Conservation (phyloP, 2,113 vertebrate species). For the Rhinopithecus roxellana region DNA sequence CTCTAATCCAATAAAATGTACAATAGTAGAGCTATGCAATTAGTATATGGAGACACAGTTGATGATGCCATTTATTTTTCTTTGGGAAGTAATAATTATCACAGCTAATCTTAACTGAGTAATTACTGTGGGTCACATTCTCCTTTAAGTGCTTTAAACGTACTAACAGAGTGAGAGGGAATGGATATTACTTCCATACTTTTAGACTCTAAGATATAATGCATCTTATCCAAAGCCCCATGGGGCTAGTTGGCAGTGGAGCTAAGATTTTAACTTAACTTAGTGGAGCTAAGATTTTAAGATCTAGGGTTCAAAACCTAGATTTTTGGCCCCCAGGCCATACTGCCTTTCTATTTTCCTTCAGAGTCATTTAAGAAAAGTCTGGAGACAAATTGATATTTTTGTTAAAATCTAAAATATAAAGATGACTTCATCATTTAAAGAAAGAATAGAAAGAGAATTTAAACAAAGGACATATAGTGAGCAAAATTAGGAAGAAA, state of each 20-base stretch:
- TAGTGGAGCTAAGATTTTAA: not conserved
- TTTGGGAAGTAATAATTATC: constrained; percentile 9
- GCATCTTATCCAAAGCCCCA: not conserved
- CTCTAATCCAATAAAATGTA: not conserved
- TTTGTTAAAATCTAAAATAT: not conserved
- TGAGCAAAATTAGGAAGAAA: not conserved
- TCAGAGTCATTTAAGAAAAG: not conserved
- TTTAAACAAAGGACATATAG: not conserved
- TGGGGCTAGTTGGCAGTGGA: not conserved
- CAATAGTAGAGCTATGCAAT: not conserved
- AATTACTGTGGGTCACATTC: not conserved
- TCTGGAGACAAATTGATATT: not conserved
- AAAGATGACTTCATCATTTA: not conserved
- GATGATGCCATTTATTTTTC: constrained; percentile 24
- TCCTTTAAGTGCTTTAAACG: constrained; percentile 25
- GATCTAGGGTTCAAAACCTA: not conserved
- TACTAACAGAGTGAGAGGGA: not conserved
- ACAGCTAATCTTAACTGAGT: constrained; percentile 9
- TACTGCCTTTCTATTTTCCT: not conserved
- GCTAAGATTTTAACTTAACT: not conserved
- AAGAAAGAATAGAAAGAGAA: not conserved
- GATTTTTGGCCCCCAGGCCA: not conserved
- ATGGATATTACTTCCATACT: not conserved
- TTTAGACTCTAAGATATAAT: not conserved
- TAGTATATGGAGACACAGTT: not conserved